Evolutionary conservation across 2,888 invertebrate species (phyloP), one percentile per base, ranked within the genome.

Genomic region (Xestia xanthographa): DNA sequence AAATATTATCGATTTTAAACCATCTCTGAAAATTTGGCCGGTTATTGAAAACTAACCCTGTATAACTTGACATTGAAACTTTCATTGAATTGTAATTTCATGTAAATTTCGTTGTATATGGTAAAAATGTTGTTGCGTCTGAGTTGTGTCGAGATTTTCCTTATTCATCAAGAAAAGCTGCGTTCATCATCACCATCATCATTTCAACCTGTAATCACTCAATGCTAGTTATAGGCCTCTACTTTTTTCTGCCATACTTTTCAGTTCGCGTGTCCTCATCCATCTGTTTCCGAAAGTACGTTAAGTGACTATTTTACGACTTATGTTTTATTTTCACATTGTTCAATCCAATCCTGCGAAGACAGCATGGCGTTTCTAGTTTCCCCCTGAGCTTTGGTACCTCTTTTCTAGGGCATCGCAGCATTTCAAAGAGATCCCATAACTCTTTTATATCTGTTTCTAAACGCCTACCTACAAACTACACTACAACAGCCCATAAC

Each of bases 211-310:
- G 12, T 12, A 53, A 53, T n/a, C n/a, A n/a, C n/a, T 12, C 12
- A 12, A n/a, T n/a, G n/a, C 1, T n/a, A 2, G n/a, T 0, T n/a
- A n/a, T 3, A 11, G 4, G 5, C 1, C n/a, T 53, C n/a, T 0
- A 0, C 12, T n/a, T 53, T 53, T 12, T 53, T 56, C 56, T 56
- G 26, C 26, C 26, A 26, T 14, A 5, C 5, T 53, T 26, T 53
- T 56, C 6, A 26, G 6, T 11, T 53, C 9, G 41, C 1, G 9
- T 50, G 8, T 48, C 56, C 14, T 56, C 56, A 26, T 56, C 26
- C 56, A 14, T 56, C 2, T 56, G 56, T 5, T 26, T 53, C 56
- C 14, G 14, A 56, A 26, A 26, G 26, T 6, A 14, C 56, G 26
- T 26, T 26, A 53, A 26, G n/a, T 5, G 5, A 26, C 20, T 20